Evolutionary conservation across 2,797 vertebrate genomes (phyloP).

Genomic region (Amphiprion clarkii): DNA sequence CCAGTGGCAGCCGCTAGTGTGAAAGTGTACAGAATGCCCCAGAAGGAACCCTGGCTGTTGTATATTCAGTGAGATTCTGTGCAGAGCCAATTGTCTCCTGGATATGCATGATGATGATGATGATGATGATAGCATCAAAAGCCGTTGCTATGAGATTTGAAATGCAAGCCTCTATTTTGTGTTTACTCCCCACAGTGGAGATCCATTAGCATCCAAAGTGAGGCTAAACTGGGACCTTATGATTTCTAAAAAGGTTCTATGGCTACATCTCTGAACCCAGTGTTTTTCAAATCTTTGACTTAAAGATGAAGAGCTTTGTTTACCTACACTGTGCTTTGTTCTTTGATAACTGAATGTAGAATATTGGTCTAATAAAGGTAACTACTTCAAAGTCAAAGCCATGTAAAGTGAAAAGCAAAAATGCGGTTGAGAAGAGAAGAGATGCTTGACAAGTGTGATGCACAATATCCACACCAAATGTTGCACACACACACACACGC

Average conservation of each 20-base stretch:
- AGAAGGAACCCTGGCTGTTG: not conserved
- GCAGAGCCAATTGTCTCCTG: constrained; percentile 13
- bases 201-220: constrained; percentile 40
- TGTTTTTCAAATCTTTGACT: constrained; percentile 1
- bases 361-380: constrained; percentile 15
- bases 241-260: not conserved
- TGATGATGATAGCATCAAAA: constrained; percentile 40
- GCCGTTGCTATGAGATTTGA: constrained; percentile 33
- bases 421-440: not conserved
- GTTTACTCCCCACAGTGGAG: constrained; percentile 28
- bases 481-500: constrained; percentile 14
- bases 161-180: constrained; percentile 22
- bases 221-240: constrained; percentile 15
- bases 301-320: constrained; percentile 13
- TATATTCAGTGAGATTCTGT: constrained; percentile 22
- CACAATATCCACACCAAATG: constrained; percentile 18
- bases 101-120: constrained; percentile 37
- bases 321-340: not conserved
- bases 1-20: not conserved
- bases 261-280: constrained; percentile 1
- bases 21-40: not conserved
- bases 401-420: constrained; percentile 11
- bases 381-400: constrained; percentile 5
- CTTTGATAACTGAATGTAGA: constrained; percentile 1
- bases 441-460: constrained; percentile 15